Conservation (phyloP, 2,113 vertebrate species). For the Himantopus leucocephalus region DNA sequence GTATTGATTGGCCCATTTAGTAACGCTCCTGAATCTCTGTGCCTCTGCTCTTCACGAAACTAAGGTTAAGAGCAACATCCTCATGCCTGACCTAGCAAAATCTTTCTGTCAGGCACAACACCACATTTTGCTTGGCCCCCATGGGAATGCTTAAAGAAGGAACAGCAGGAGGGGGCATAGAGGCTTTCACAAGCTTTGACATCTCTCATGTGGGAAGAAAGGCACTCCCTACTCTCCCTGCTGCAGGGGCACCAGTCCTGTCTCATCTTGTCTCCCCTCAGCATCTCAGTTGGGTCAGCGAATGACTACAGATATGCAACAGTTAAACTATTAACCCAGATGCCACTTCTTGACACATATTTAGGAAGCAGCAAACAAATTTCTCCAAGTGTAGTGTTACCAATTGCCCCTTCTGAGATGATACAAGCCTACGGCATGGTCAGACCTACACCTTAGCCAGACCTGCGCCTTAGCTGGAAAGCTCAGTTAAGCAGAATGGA, state of each 20-base stretch:
- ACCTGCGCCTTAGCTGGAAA: background rate
- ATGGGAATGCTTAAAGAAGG: background rate
- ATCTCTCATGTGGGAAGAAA: background rate
- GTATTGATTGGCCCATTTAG: constrained; percentile 31
- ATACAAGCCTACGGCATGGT: background rate
- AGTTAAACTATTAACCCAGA: background rate
- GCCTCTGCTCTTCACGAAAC: background rate
- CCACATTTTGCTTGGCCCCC: background rate
- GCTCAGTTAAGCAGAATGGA: background rate
- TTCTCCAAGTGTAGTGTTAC: background rate
- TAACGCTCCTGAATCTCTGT: background rate
- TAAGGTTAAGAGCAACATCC: background rate
- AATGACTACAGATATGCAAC: background rate
- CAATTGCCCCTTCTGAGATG: background rate
- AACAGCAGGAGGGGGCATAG: background rate
- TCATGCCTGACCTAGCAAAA: background rate
- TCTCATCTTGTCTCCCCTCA: background rate
- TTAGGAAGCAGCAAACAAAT: background rate
- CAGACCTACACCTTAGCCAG: background rate
- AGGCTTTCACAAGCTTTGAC: background rate
- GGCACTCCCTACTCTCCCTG: background rate
- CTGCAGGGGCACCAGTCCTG: background rate
- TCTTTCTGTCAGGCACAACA: background rate
- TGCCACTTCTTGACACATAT: background rate
- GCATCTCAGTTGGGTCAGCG: background rate